Conservation (phyloP, 2,113 vertebrate genomes). For the Urocynchramus pylzowi region DNA sequence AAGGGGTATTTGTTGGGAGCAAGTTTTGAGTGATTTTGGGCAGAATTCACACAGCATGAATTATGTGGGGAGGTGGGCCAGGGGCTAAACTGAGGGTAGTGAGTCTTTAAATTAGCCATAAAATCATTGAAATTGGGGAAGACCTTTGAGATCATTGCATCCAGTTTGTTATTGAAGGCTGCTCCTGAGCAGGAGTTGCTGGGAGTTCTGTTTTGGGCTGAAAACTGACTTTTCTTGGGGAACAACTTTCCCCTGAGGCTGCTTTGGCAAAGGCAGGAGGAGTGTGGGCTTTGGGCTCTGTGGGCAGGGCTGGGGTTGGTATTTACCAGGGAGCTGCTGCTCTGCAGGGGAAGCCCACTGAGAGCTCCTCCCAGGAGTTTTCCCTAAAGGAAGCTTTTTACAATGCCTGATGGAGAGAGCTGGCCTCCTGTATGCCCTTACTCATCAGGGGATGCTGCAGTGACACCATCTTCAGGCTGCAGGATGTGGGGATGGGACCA, state of each 20-base stretch:
- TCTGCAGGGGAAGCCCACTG: neutral
- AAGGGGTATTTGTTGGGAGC: neutral
- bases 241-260: neutral
- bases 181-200: neutral
- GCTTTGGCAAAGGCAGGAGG: accelerated
- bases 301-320: neutral
- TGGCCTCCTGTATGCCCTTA: neutral
- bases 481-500: neutral
- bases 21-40: neutral
- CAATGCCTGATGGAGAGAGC: accelerated
- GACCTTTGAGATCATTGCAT: accelerated
- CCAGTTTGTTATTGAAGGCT: neutral
- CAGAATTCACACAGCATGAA: neutral
- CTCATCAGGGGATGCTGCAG: neutral
- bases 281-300: neutral
- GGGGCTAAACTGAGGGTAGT: neutral
- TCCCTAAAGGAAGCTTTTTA: neutral
- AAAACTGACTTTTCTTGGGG: neutral
- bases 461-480: accelerated
- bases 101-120: neutral
- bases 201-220: neutral
- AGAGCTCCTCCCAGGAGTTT: neutral
- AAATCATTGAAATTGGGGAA: neutral
- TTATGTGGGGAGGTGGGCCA: accelerated
- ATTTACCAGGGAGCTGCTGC: neutral